Evolutionary conservation across 2,797 vertebrate species (phyloP), one percentile per base, ranked within the genome.

Genomic region (Muscicapa striata): DNA sequence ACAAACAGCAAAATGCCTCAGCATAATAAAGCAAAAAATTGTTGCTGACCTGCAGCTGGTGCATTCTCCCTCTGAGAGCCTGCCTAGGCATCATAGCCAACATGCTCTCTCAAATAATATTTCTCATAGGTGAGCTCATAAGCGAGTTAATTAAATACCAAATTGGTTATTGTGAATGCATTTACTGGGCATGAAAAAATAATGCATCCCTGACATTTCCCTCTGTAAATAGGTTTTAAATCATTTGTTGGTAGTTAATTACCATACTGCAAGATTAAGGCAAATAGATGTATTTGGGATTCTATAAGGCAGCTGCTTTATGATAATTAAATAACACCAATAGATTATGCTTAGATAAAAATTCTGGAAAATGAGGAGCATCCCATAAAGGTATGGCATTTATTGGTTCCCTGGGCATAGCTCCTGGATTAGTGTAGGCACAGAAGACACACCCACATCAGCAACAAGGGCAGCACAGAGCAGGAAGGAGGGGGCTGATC

Each of bases 81-180:
- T 88, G 41, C 62, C 78, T 73, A 55, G 91, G 51, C 34, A 72
- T 36, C 79, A 24, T 1, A 85, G 66, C 57, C 57, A 93, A 66
- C n/a, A 19, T 2, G 8, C 59, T 69, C 84, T 66, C 66, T 68
- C 72, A 77, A 87, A 83, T 68, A 58, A 45, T 72, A 94, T 87
- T 89, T 81, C 87, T 96, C 89, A 88, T 58, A 89, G 93, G 92
- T 95, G 79, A 94, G 87, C 72, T 95, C 57, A 49, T 89, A 83
- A 91, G 73, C 9, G 11, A 92, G 73, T 76, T 94, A 87, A 96
- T 95, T 94, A 95, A 94, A 95, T 76, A 84, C 9, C 24, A 84
- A 88, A 83, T 94, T 89, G 73, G 58, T 95, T 95, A 81, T 73
- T 70, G 48, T 3, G 4, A 49, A 13, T 73, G 55, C 70, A 54